Percentiles rank a stretch among this genome's conserved stretches.
phyloP scores from a whole-genome alignment of 2,888 invertebrate species.

The Polydrusus tereticollis region DNA sequence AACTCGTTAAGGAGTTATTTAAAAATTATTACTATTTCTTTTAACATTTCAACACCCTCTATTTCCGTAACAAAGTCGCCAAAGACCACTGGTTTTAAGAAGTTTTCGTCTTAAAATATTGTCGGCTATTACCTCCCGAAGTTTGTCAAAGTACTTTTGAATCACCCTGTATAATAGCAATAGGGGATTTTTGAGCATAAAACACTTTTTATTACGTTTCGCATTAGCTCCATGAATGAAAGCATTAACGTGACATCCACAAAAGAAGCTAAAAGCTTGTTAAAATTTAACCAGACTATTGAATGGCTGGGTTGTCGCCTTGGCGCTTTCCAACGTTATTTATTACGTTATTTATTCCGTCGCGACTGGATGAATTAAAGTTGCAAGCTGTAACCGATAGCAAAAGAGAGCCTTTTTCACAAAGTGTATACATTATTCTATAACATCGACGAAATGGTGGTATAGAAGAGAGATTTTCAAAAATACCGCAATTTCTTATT shows the following conservation, averaged over 20 bases:
- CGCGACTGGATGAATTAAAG: slow-evolving; percentile 37
- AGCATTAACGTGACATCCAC: slow-evolving; percentile 10
- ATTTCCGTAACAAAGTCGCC: too few species aligned
- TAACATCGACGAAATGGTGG: not conserved
- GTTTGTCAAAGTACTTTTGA: too few species aligned
- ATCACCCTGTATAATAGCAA: too few species aligned
- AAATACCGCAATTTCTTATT: too few species aligned
- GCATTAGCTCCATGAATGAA: not conserved
- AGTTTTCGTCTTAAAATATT: too few species aligned
- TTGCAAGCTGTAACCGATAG: slow-evolving; percentile 38
- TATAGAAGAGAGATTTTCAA: too few species aligned
- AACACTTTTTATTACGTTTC: slow-evolving; percentile 5
- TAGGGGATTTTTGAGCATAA: too few species aligned
- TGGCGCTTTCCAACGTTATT: slow-evolving; percentile 38
- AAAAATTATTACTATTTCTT: too few species aligned
- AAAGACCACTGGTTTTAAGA: too few species aligned
- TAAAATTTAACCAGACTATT: slow-evolving; percentile 29
- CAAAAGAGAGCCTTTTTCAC: slow-evolving; percentile 28
- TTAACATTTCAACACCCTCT: too few species aligned
- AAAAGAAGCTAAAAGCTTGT: slow-evolving; percentile 35
- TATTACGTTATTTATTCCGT: slow-evolving; percentile 41
- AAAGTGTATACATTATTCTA: not conserved
- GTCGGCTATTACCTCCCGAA: too few species aligned
- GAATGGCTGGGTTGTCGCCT: slow-evolving; percentile 29
- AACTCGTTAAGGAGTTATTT: too few species aligned